Evolutionary conservation across 2,888 invertebrate species (phyloP), one percentile per base, ranked within the genome.

Genomic region (Cephus sareptanus): DNA sequence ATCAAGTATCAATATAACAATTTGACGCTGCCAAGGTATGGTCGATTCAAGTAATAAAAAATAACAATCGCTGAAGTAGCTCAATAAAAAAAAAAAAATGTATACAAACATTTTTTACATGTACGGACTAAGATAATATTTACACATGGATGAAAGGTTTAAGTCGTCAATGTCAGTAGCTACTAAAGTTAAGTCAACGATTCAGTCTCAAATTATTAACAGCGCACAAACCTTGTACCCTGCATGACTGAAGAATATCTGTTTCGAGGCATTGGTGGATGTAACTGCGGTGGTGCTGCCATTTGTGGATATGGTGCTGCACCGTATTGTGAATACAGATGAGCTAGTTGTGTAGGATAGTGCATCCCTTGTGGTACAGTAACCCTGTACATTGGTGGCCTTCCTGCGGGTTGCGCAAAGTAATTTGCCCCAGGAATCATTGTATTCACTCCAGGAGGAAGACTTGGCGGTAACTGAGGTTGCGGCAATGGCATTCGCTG

Each of bases 341-440:
- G 90, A 13, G 88, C 78, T 79, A 91, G 82, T 40, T 90, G 90
- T 1, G 90, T 84, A 13, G 89, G 85, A 81, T 89, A 91, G 70
- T 90, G 90, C 86, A 91, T 89, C 12, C 81, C 78, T 75, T 89
- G 90, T 4, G 89, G 89, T 71, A 85, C 86, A 34, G 89, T 84
- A 70, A 90, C 87, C 79, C 90, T 87, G 76, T 91, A 91, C 81
- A 91, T 83, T 34, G 80, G 84, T 34, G 92, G 91, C 77, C 91
- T 92, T 88, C 89, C 92, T 88, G 87, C 92, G 86, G 81, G 88
- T 74, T 88, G 92, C 77, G 85, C 93, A 91, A 87, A 93, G 77
- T 89, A 90, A 86, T 87, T 89, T 4, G 87, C 79, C 1, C 86
- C 88, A 23, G 89, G 89, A 33, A 91, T 89, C 88, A 91, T 89